phyloP scores from a whole-genome alignment of 1,140 invertebrate species.

The Polypedilum vanderplanki region DNA sequence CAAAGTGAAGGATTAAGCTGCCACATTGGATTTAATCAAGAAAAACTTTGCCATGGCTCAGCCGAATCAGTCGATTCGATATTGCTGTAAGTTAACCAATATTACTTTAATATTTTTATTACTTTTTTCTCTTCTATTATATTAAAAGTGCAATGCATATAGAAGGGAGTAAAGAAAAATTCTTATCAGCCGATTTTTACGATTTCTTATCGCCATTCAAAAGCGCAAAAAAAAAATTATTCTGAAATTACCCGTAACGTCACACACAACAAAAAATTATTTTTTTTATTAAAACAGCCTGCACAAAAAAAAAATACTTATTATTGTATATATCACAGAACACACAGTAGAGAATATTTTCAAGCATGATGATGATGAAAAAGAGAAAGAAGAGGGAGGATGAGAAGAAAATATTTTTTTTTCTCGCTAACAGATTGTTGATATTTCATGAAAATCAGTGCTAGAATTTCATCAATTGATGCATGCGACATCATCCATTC shows the following conservation, averaged over 20 bases:
- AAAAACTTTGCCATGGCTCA: constrained; percentile 28
- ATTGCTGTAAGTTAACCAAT: constrained; percentile 9
- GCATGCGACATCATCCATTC: neutral
- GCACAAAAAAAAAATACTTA: constrained; percentile 22
- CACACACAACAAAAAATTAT: neutral
- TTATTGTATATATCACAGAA: constrained; percentile 21
- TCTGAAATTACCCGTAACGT: constrained; percentile 11
- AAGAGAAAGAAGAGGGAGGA: neutral
- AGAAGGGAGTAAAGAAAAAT: neutral
- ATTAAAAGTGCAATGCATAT: no score
- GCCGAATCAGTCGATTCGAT: constrained; percentile 28
- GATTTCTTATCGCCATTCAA: neutral
- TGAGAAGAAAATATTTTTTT: neutral
- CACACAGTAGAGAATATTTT: neutral
- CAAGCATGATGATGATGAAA: neutral
- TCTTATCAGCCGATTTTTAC: constrained; percentile 1
- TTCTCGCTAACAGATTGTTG: constrained; percentile 21
- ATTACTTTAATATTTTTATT: neutral
- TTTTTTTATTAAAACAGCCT: neutral
- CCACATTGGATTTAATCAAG: constrained; percentile 26
- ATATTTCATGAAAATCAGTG: neutral
- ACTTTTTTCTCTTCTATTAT: neutral
- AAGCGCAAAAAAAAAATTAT: neutral
- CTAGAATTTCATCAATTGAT: neutral
- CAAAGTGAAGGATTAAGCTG: neutral